A percentile compares a stretch with the other conserved stretches of the same genome.
These are phyloP conservation scores for Scomber colias DNA, from an alignment of 2,113 vertebrate genomes.

Conservation along the genomic window DNA sequence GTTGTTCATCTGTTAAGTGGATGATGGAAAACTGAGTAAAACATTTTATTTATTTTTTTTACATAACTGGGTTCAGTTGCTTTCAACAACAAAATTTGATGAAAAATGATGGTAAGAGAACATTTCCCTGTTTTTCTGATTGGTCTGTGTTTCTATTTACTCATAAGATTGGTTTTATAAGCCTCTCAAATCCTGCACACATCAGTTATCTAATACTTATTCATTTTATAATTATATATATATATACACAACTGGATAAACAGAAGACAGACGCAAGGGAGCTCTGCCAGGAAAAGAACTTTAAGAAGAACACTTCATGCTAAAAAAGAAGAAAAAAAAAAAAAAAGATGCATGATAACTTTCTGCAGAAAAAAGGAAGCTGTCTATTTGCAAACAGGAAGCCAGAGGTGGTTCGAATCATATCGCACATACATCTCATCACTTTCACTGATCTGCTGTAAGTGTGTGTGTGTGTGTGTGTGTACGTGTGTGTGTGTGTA, in stretches of 20 bases:
- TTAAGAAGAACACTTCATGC: not conserved
- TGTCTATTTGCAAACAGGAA: conserved; percentile 46
- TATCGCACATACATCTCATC: not conserved
- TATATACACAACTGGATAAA: not conserved
- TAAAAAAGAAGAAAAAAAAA: not conserved
- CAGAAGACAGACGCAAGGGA: not conserved
- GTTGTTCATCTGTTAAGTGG: too few relatives aligned
- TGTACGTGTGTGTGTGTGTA: not conserved
- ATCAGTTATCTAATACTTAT: too few relatives aligned
- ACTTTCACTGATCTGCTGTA: not conserved
- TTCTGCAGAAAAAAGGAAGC: conserved; percentile 61
- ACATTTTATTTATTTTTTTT: too few relatives aligned
- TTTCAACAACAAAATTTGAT: too few relatives aligned
- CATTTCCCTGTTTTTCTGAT: not conserved
- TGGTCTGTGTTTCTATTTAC: too few relatives aligned
- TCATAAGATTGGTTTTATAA: not conserved
- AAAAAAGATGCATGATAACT: not conserved
- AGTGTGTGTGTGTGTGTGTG: not conserved
- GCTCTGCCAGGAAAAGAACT: not conserved
- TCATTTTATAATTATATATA: not conserved
- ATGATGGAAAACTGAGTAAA: too few relatives aligned
- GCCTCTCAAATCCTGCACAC: not conserved
- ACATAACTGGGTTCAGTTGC: too few relatives aligned
- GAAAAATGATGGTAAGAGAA: not conserved
- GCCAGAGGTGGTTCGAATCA: conserved; percentile 29